These are phyloP conservation scores for Wasmannia auropunctata DNA, from an alignment of 1,140 invertebrate species.

Conservation along the genomic window DNA sequence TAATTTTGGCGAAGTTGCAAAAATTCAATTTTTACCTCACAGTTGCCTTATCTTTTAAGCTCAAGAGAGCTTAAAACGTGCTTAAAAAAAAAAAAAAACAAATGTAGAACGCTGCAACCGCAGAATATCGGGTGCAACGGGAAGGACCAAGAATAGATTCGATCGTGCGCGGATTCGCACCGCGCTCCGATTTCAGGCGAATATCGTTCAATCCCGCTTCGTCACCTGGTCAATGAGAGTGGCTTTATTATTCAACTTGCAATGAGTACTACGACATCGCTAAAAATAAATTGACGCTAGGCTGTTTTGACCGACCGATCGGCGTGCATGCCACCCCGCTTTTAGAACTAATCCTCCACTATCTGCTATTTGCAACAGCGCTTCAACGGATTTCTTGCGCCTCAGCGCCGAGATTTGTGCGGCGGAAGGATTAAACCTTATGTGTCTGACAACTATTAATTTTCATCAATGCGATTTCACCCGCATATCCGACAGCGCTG, in stretches of 20 bases:
- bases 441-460: constrained; percentile 36
- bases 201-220: constrained; percentile 40
- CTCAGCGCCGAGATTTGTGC: not conserved
- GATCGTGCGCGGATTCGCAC: constrained; percentile 31
- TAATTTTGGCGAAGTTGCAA: not conserved
- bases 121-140: not conserved
- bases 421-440: constrained; percentile 30
- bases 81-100: constrained; percentile 13
- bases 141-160: constrained; percentile 29
- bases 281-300: constrained; percentile 35
- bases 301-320: not conserved
- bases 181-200: constrained; percentile 3
- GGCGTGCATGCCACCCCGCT: not conserved
- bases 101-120: not conserved
- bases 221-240: constrained; percentile 40
- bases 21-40: not conserved
- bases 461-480: constrained; percentile 28
- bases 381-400: constrained; percentile 16
- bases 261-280: constrained; percentile 5
- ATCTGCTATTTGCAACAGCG: not conserved
- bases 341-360: not conserved
- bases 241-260: constrained; percentile 1
- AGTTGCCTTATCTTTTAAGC: not conserved
- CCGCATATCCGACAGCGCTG: not conserved
- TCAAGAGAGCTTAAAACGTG: not conserved